Percentiles rank a stretch among this genome's conserved stretches.
Conservation (phyloP, 2,888 invertebrate species). For the Andricus quercusramuli region DNA sequence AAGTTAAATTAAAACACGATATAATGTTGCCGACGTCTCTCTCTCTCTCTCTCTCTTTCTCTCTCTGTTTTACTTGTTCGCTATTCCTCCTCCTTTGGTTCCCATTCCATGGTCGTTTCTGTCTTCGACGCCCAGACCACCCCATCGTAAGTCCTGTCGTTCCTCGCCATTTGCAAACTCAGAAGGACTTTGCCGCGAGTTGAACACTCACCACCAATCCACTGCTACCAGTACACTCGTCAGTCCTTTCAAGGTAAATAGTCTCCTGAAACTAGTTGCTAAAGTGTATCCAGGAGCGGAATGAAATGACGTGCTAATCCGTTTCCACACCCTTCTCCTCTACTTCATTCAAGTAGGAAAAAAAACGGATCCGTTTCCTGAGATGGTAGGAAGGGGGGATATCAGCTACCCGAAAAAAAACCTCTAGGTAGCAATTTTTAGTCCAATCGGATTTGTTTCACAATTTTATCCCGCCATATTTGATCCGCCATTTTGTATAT, state of each 20-base stretch:
- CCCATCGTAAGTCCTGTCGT: conserved; percentile 32
- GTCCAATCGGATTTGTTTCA: no score
- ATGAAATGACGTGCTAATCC: conserved; percentile 55
- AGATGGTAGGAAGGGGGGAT: no score
- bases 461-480: no score
- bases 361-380: no score
- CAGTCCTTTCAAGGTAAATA: conserved; percentile 55
- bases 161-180: conserved; percentile 55
- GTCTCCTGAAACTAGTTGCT: conserved; percentile 55
- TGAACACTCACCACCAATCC: conserved; percentile 55
- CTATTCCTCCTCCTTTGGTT: conserved; percentile 38
- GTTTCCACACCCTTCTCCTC: conserved; percentile 27
- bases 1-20: conserved; percentile 78
- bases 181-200: conserved; percentile 55
- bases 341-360: neutral
- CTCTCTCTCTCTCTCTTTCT: neutral
- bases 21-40: conserved; percentile 72
- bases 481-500: no score
- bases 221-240: conserved; percentile 50
- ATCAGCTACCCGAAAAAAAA: no score
- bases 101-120: conserved; percentile 23
- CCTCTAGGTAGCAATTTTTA: no score
- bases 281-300: conserved; percentile 48
- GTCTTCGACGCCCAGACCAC: conserved; percentile 30
- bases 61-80: conserved; percentile 47